phyloP scores from a whole-genome alignment of 2,113 vertebrate genomes.

The Salvator merianae region DNA sequence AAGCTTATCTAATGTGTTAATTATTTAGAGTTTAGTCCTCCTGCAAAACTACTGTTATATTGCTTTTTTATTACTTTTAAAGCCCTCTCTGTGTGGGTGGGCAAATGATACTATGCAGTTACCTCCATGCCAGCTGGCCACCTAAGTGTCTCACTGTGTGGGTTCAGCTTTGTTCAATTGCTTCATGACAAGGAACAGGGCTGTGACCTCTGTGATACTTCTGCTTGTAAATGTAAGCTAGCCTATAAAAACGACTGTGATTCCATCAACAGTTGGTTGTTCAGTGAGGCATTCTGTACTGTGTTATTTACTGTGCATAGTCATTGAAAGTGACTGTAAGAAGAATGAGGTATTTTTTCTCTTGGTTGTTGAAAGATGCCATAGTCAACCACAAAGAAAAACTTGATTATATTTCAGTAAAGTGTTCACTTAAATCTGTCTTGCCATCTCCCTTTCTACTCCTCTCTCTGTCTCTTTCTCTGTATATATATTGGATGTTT shows the following conservation, averaged over 20 bases:
- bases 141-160: constrained; percentile 70
- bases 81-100: constrained; percentile 71
- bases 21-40: constrained; percentile 61
- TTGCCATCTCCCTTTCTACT: constrained; percentile 6
- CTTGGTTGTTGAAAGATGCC: neutral
- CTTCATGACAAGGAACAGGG: constrained; percentile 74
- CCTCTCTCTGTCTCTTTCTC: neutral
- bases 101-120: constrained; percentile 52
- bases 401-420: constrained; percentile 19
- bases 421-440: neutral
- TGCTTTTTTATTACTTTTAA: constrained; percentile 60
- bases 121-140: constrained; percentile 74
- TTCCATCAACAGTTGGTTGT: constrained; percentile 70
- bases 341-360: constrained; percentile 24
- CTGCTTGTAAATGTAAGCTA: constrained; percentile 78
- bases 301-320: constrained; percentile 44
- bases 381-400: neutral
- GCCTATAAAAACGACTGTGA: constrained; percentile 73
- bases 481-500: too few species aligned
- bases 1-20: constrained; percentile 61
- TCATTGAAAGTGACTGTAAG: constrained; percentile 35
- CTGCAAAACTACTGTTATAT: constrained; percentile 67
- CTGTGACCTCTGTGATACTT: constrained; percentile 71
- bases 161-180: constrained; percentile 67
- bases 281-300: constrained; percentile 53